Evolutionary conservation across 2,888 invertebrate genomes (phyloP), one percentile per base, ranked within the genome.

Genomic region (Tetranychus truncatus): DNA sequence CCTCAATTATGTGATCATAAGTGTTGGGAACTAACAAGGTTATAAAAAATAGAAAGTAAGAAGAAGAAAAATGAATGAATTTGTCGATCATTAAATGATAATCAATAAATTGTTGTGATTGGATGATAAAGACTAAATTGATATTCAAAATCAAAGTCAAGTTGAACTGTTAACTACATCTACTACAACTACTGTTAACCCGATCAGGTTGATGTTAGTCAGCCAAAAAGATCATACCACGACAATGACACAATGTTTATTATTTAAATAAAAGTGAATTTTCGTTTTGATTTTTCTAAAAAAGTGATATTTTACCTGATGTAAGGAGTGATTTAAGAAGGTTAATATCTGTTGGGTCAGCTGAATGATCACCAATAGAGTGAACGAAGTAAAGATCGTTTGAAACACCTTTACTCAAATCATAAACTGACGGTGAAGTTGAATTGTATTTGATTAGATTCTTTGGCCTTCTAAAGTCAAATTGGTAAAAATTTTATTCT

Each of bases 391-490:
- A 46, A 8, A 46, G 8, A 46, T 46, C 46, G 15, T 46, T 15
- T 46, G 46, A 46, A 11, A 11, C 9, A 69, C 1, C 24, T 69
- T 69, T 69, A 20, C 21, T 21, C n/a, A 69, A 18, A 24, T 69
- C n/a, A 18, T 69, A 69, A 21, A 21, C 1, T 24, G 69, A 6
- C n/a, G 69, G 69, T 21, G 78, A 78, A 1, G 79, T 73, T 81
- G 82, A 78, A 24, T 71, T 34, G 45, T 75, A 77, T 15, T 9
- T 21, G 66, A 18, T 18, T 2, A 66, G 1, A 45, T 76, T 76
- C 8, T 45, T 24, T n/a, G 11, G 6, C 6, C 6, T 34, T 6
- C 76, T 74, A 34, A 72, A 76, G 55, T 76, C 76, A 74, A 65
- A 77, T 20, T 66, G 8, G 44, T 8, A 66, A 77, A 76, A 20